Evolutionary conservation across 1,140 invertebrate genomes (phyloP).

Genomic region (Eurosta solidaginis): DNA sequence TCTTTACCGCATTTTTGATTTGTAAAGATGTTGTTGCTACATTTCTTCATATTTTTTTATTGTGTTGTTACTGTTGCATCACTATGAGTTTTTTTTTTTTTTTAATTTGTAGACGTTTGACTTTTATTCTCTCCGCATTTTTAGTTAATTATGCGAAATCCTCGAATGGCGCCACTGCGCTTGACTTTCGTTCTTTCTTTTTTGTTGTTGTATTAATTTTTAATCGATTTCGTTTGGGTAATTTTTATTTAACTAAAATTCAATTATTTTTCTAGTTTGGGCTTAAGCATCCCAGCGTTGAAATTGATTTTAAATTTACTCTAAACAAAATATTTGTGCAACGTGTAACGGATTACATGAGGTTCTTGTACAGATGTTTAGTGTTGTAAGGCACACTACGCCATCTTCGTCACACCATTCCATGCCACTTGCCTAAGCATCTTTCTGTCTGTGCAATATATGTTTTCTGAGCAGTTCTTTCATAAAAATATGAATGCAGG

Average conservation of each 20-base stretch:
- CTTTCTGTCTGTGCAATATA: neutral
- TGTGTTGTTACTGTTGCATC: neutral
- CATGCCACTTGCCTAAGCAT: neutral
- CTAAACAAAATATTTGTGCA: slow-evolving; percentile 3
- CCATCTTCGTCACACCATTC: neutral
- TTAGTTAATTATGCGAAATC: slow-evolving; percentile 35
- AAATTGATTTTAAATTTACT: slow-evolving; percentile 23
- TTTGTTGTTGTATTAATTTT: slow-evolving; percentile 31
- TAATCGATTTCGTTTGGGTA: slow-evolving; percentile 34
- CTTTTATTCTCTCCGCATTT: slow-evolving; percentile 19
- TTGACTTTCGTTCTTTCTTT: slow-evolving; percentile 22
- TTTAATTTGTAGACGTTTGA: neutral
- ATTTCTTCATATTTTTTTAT: neutral
- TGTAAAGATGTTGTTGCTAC: neutral
- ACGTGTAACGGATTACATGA: neutral
- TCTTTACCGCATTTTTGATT: slow-evolving; percentile 30
- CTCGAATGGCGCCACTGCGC: slow-evolving; percentile 29
- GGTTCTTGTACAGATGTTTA: neutral
- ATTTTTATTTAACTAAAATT: slow-evolving; percentile 33
- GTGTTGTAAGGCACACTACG: neutral
- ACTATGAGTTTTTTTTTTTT: neutral
- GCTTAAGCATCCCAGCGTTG: neutral
- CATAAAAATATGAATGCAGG: neutral
- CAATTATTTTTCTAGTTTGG: slow-evolving; percentile 32
- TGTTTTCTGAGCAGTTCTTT: neutral